Base-by-base conservation (phyloP, 2,113 vertebrate species). In the Phodopus roborovskii region DNA sequence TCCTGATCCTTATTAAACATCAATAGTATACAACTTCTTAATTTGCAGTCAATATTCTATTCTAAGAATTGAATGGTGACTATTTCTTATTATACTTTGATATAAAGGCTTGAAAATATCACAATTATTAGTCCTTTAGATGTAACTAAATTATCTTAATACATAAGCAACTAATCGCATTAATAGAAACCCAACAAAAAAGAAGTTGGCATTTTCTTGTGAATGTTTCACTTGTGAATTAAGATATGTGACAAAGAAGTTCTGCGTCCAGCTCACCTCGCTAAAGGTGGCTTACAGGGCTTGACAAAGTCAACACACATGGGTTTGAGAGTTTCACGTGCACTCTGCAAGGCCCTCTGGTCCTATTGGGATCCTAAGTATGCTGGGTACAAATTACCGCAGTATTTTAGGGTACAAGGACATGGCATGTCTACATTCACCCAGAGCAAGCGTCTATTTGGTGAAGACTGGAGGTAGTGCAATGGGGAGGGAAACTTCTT, bases 111-210 rank as follows among this genome's bases (percentile, higher is more conserved):
- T 66, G 42, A 91, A 39, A 89, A 81, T 79, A 90, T 20, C n/a
- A 79, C 89, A 75, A 79, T 84, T 62, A 30, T 78, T 82, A 42
- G 94, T 66, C 89, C 4, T 53, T 91, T 90, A 24, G 83, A 83
- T 48, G 87, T 58, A 93, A 92, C 1, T 91, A 24, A 91, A 96
- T 66, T 88, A 60, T 26, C 39, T 95, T 92, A 93, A 82, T 68
- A 56, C 9, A 78, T 26, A 45, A 48, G 48, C 33, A 95, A 94
- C 58, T 73, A 88, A 96, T 84, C 68, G 4, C 20, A 91, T 86
- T 93, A 91, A 77, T 68, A 5, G 70, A 96, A 89, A 90, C 62
- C 58, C 36, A 90, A 75, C 24, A 66, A 88, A 96, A 88, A 96
- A 50, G 74, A 95, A 73, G 66, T 86, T 50, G 26, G 56, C 42